Evolutionary conservation across 2,113 vertebrate genomes (phyloP), one percentile per base, ranked within the genome.

Genomic region (Corvus hawaiiensis): DNA sequence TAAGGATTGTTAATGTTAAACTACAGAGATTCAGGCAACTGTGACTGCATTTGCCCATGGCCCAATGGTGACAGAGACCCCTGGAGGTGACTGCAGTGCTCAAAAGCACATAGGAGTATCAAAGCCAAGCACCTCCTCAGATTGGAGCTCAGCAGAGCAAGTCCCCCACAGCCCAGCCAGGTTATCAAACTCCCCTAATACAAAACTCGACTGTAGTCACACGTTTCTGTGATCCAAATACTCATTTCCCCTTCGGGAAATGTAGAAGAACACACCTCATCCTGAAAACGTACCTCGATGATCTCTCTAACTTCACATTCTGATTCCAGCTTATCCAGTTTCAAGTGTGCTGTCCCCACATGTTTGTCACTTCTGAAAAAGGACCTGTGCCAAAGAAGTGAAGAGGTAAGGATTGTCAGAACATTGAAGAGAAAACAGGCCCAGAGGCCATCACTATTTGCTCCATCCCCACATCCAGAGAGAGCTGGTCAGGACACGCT

Each of bases 301-400:
- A 99, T 99, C 95, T 99, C 99, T 95, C 99, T 98, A 92, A 99
- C 98, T 97, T 99, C 99, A 86, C 99, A 99, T 95, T 99, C 98
- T 0, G 97, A 97, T 96, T 99, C 99, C 97, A 99, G 98, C 82
- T 98, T 99, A 18, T 99, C 99, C 97, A 99, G 97, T 96, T 99
- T 99, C 79, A 99, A 87, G 15, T 98, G 98, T 27, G 99, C 99
- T 33, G 98, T 98, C 81, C 99, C 99, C 20, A 99, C 98, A 0
- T 99, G 98, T 97, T 99, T 99, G 97, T 99, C 99, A 61, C 99
- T 99, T 96, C 99, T 98, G 93, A 99, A 98, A 97, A 99, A 99
- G 54, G 99, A 99, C 43, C 99, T 99, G 98, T 32, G 82, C 37
- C 73, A 87, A 75, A 92, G 77, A 84, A 48, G 10, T 11, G 41